Evolutionary conservation across 2,797 vertebrate genomes (phyloP), one percentile per base, ranked within the genome.

Genomic region (Macrochelys suwanniensis): DNA sequence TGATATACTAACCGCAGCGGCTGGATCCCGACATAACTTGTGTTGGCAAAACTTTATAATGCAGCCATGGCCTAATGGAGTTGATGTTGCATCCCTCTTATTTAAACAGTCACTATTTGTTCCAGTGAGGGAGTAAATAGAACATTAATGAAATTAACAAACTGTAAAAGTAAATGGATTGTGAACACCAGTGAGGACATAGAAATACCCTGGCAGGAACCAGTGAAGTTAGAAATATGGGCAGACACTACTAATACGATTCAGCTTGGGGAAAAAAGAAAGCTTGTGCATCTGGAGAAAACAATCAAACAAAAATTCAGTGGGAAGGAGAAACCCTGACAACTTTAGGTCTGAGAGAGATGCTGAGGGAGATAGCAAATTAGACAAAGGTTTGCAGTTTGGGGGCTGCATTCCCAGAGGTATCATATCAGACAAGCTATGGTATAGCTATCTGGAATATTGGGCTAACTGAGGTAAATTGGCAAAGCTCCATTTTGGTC

Each of bases 231-330:
- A 78, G 76, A 90, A 47, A 51, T 88, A 37, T 82, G 77, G 57
- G 53, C 80, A 89, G 84, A 87, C 87, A 80, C 61, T 80, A 42
- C 50, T 51, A 71, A 85, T n/a, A 17, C 2, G 10, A 15, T 81
- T 80, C 81, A 89, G 4, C 4, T 33, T 54, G 80, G 45, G 89
- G 77, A 25, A 90, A 91, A 91, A 94, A 85, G n/a, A 17, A 78
- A 83, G 47, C 82, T 93, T 92, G 94, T 82, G 53, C 65, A 0
- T 45, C 16, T n/a, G 87, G 84, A 50, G 51, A 80, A 59, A 88
- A 94, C 87, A 25, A 83, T 86, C 47, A 90, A 91, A 89, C 42
- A 79, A 90, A 93, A 88, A 74, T 83, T 74, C 78, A 92, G 87
- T 37, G 37, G 68, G 87, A 92, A 94, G 56, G 88, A 92, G 81